Conservation (phyloP, 1,140 invertebrate genomes). For the Berghia stephanieae region DNA sequence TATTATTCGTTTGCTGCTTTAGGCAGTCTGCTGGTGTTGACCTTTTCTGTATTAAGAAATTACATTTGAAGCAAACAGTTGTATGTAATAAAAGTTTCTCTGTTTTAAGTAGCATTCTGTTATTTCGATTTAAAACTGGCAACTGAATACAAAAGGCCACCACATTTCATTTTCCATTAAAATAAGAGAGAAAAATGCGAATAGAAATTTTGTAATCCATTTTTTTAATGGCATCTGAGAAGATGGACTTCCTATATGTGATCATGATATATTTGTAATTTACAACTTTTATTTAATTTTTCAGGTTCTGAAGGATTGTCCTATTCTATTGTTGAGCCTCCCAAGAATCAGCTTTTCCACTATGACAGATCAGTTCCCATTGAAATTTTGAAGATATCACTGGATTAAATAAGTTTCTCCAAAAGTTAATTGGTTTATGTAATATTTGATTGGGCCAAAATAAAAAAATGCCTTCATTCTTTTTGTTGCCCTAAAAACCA, state of each 20-base stretch:
- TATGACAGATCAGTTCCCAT: conserved; percentile 60
- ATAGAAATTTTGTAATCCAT: too few relatives aligned
- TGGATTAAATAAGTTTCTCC: not conserved
- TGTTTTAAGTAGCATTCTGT: too few relatives aligned
- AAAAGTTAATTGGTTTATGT: too few relatives aligned
- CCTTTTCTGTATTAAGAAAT: not conserved
- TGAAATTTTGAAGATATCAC: conserved; percentile 51
- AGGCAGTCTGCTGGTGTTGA: not conserved
- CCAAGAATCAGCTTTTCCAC: conserved; percentile 48
- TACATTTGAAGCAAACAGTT: too few relatives aligned
- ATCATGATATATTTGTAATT: not conserved
- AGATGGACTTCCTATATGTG: not conserved
- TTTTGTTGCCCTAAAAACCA: too few relatives aligned
- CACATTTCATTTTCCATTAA: not conserved
- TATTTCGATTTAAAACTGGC: too few relatives aligned
- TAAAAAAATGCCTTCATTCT: too few relatives aligned
- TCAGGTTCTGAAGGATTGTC: conserved; percentile 47
- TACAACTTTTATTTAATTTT: conserved; percentile 20
- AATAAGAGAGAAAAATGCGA: not conserved
- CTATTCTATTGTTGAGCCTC: conserved; percentile 49
- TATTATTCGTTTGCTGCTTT: too few relatives aligned
- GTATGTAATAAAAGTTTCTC: too few relatives aligned
- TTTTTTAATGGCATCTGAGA: too few relatives aligned
- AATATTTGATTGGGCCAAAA: too few relatives aligned
- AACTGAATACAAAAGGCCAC: not conserved